Percentiles rank a stretch among this genome's conserved stretches.
Conservation (phyloP, 2,888 invertebrate species). For the Choreutis nemorana region DNA sequence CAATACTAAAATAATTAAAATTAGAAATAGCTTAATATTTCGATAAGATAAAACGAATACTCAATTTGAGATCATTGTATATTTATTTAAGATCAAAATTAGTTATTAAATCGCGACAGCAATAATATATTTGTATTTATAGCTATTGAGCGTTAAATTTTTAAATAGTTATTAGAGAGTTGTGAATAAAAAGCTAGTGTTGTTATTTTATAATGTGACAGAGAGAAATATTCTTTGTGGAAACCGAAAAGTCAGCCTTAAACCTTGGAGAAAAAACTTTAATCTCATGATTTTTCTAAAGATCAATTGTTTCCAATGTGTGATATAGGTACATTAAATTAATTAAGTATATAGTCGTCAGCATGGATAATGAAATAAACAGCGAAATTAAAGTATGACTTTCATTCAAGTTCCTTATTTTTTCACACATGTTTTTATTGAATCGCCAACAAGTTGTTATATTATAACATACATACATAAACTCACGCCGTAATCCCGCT, state of each 20-base stretch:
- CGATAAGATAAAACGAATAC: slow-evolving; percentile 54
- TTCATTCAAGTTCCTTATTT: slow-evolving; percentile 15
- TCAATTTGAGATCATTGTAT: slow-evolving; percentile 60
- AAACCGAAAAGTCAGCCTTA: slow-evolving; percentile 2
- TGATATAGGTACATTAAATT: slow-evolving; percentile 59
- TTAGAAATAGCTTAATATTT: slow-evolving; percentile 29
- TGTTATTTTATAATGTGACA: slow-evolving; percentile 53
- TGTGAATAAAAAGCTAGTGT: slow-evolving; percentile 56
- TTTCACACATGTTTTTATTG: neutral
- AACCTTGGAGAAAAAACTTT: neutral
- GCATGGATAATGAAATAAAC: slow-evolving; percentile 53
- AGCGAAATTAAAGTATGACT: slow-evolving; percentile 27
- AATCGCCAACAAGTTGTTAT: neutral
- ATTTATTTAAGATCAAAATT: slow-evolving; percentile 35
- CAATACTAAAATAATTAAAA: slow-evolving; percentile 59
- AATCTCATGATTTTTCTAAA: slow-evolving; percentile 7
- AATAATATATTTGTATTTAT: slow-evolving; percentile 66
- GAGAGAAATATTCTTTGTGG: slow-evolving; percentile 22
- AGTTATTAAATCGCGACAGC: slow-evolving; percentile 55
- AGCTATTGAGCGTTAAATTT: slow-evolving; percentile 64
- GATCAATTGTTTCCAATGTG: slow-evolving; percentile 46
- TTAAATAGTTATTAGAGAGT: slow-evolving; percentile 57
- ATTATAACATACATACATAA: too few relatives aligned
- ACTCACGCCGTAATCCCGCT: too few relatives aligned
- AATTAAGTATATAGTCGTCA: slow-evolving; percentile 57